These are phyloP conservation scores for Rhinichthys osculus DNA, from an alignment of 2,797 vertebrate species.

Conservation along the genomic window DNA sequence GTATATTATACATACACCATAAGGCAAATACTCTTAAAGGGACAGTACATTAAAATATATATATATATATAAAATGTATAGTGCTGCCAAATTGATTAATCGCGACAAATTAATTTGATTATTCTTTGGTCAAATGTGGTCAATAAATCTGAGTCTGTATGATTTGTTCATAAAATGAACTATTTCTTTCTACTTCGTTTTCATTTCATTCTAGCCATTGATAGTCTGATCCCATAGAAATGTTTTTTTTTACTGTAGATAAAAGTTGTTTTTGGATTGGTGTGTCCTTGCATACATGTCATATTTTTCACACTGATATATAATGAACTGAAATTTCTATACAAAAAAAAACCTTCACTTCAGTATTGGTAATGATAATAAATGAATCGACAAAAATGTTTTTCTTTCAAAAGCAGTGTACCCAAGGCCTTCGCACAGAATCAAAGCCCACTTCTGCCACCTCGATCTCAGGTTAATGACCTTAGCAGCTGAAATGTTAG, in stretches of 20 bases:
- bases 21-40: neutral
- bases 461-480: slow-evolving; percentile 5
- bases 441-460: neutral
- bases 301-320: slow-evolving; percentile 11
- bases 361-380: slow-evolving; percentile 1
- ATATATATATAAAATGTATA: no score
- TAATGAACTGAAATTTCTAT: slow-evolving; percentile 6
- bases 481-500: slow-evolving; percentile 30
- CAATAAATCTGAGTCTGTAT: neutral
- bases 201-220: neutral
- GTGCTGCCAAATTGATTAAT: no score
- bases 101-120: no score
- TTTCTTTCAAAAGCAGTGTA: slow-evolving; percentile 19
- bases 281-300: slow-evolving; percentile 5
- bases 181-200: neutral
- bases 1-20: neutral
- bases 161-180: neutral
- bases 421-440: slow-evolving; percentile 35
- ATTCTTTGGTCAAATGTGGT: neutral
- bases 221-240: neutral
- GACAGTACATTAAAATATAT: neutral
- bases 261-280: slow-evolving; percentile 4
- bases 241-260: slow-evolving; percentile 10
- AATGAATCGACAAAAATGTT: slow-evolving; percentile 14
- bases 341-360: neutral